Evolutionary conservation across 2,888 invertebrate genomes (phyloP), one percentile per base, ranked within the genome.

Genomic region (Petrophora chlorosata): DNA sequence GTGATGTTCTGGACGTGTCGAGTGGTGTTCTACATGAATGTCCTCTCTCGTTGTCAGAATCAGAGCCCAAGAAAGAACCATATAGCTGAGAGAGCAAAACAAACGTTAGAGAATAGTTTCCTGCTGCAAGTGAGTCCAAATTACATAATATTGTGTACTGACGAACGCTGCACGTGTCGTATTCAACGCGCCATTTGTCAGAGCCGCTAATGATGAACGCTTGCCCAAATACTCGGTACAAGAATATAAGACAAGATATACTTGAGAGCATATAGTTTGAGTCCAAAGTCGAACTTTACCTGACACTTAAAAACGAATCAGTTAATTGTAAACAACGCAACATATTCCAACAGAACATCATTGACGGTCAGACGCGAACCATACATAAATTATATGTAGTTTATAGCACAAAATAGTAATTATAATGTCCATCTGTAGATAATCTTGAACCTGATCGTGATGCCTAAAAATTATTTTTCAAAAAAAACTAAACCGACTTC

Each of bases 21-120:
- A 44, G 42, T 53, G 66, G 53, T 69, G 50, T 73, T 76, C 77
- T 82, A 79, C 73, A 85, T 81, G 59, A 78, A 62, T 81, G 73
- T 76, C 74, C 72, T 85, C 78, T 86, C 71, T 82, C 82, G 65
- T 88, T 85, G 79, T 87, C 87, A 89, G 88, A 88, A 72, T 82
- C 87, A 87, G 81, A 88, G 86, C 79, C 88, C 89, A 70, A 82
- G 89, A 85, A 85, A 85, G 79, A 88, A 84, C 81, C 88, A 85
- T 84, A 88, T 90, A 67, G 88, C 86, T 71, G 89, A 90, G 85
- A 85, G 89, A 77, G 89, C 89, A 74, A 90, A 90, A 87, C 89
- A 90, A 79, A 81, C 85, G 46, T 83, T 90, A 87, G 89, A 89
- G 65, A 88, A 83, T 83, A 87, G 77, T 82, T 89, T 87, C 87